Percentiles rank a stretch among this genome's conserved stretches.
Evolutionary conservation across 2,888 invertebrate species (phyloP).

Genomic region (Operophtera brumata): DNA sequence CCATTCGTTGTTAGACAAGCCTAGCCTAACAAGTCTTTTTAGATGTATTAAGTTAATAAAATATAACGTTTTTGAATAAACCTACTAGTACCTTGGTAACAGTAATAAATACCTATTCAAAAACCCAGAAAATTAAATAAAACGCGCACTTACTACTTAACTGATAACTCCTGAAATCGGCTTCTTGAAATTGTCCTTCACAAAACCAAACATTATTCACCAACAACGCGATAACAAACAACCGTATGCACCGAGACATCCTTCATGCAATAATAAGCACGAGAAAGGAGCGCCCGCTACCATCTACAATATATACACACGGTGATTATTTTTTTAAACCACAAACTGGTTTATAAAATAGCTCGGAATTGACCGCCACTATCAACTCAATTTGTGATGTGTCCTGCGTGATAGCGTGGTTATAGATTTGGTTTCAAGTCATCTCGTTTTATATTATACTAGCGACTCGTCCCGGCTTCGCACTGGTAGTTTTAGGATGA

Average conservation of each 20-base stretch:
- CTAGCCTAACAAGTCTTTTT: too few species aligned
- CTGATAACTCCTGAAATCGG: conserved; percentile 22
- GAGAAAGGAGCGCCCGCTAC: conserved; percentile 36
- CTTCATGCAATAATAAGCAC: conserved; percentile 42
- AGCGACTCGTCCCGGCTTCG: too few species aligned
- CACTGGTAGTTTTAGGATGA: too few species aligned
- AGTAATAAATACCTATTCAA: conserved; percentile 3
- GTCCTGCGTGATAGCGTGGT: not conserved
- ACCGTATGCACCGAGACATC: conserved; percentile 42
- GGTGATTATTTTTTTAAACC: conserved; percentile 37
- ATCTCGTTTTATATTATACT: not conserved
- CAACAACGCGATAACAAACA: conserved; percentile 38
- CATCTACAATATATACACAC: conserved; percentile 46
- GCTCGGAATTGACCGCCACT: not conserved
- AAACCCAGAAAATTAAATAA: too few species aligned
- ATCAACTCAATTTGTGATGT: not conserved
- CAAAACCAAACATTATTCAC: conserved; percentile 34
- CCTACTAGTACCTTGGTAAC: not conserved
- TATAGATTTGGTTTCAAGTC: not conserved
- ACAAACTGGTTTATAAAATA: conserved; percentile 39
- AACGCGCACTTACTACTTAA: conserved; percentile 29
- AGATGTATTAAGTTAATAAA: too few species aligned
- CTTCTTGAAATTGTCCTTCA: conserved; percentile 37
- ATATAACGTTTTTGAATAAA: too few species aligned
- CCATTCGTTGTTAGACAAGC: too few species aligned